Evolutionary conservation across 2,797 vertebrate species (phyloP), one percentile per base, ranked within the genome.

Genomic region (Manis crassicaudata): DNA sequence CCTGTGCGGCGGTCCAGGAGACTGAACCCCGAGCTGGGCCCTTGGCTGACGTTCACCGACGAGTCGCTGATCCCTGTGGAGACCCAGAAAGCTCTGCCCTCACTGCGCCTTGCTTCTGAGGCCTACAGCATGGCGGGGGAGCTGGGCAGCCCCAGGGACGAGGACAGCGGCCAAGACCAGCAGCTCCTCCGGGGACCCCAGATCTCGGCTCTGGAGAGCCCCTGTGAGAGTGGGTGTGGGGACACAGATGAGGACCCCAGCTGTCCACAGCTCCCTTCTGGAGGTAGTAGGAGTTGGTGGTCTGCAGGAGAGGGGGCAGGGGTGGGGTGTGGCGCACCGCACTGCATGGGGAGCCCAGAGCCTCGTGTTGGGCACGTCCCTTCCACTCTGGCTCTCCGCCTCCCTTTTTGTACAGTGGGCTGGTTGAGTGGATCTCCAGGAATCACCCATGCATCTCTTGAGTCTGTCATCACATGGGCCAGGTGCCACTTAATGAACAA

Each of bases 1-100:
- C 99, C 99, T 0, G 99, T 99, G 9, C 98, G 99, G 32, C 99
- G 99, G 8, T 99, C 99, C 32, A 98, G 99, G 21, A 99, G 99
- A 83, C 98, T 99, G 97, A 99, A 99, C 88, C 99, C 99, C 0
- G 97, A 99, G 98, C 98, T 99, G 92, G 92, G 99, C 94, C 97
- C 99, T 75, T 98, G 98, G 98, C 95, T 98, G 7, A 96, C 98
- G 0, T 98, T 98, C 95, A 95, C 97, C 0, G 98, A 98, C 0
- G 96, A 98, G 67, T 56, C 97, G 10, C 77, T 0, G 2, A 43
- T 37, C 77, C 96, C 81, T 1, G 12, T 65, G 0, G 75, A 96
- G 90, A 3, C 29, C 80, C 52, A 93, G 86, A 83, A 68, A 12
- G 52, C 96, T 83, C 91, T 83, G 82, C 56, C 97, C 0, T 3